Evolutionary conservation across 2,888 invertebrate genomes (phyloP).

Genomic region (Pachycephus smyrnensis): DNA sequence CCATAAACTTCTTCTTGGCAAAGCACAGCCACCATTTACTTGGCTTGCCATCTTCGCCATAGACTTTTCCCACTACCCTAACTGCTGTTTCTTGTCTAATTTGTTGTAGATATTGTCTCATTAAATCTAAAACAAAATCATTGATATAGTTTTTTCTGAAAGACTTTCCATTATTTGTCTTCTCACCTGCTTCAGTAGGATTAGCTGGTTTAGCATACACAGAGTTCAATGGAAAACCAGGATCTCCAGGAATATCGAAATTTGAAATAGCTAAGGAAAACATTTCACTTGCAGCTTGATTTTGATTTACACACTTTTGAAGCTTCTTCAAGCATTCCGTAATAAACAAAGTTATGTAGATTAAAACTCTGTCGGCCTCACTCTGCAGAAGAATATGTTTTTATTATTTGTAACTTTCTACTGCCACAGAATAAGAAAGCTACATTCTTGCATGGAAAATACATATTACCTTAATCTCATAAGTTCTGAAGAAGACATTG

Average conservation of each 20-base stretch:
- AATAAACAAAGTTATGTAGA: constrained; percentile 97
- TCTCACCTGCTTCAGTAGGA: constrained; percentile 82
- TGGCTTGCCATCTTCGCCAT: constrained; percentile 88
- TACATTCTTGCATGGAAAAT: neutral
- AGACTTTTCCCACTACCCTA: constrained; percentile 90
- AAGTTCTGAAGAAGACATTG: constrained; percentile 98
- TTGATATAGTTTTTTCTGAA: neutral
- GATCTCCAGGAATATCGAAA: constrained; percentile 97
- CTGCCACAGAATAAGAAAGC: neutral
- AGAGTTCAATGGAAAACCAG: constrained; percentile 93
- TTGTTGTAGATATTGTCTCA: constrained; percentile 95
- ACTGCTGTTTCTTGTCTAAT: constrained; percentile 94
- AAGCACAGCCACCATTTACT: constrained; percentile 99
- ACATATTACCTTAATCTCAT: constrained; percentile 90
- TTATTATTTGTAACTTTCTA: constrained; percentile 7
- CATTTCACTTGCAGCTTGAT: constrained; percentile 95
- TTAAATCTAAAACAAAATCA: constrained; percentile 75
- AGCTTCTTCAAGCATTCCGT: constrained; percentile 97
- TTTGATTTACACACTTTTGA: constrained; percentile 90
- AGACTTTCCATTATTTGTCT: no score
- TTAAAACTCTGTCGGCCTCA: constrained; percentile 95
- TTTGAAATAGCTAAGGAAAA: constrained; percentile 93
- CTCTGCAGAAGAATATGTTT: constrained; percentile 74
- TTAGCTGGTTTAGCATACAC: constrained; percentile 90
- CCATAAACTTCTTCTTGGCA: constrained; percentile 99